phyloP scores from a whole-genome alignment of 2,113 vertebrate species.

The Coryphaenoides rupestris region DNA sequence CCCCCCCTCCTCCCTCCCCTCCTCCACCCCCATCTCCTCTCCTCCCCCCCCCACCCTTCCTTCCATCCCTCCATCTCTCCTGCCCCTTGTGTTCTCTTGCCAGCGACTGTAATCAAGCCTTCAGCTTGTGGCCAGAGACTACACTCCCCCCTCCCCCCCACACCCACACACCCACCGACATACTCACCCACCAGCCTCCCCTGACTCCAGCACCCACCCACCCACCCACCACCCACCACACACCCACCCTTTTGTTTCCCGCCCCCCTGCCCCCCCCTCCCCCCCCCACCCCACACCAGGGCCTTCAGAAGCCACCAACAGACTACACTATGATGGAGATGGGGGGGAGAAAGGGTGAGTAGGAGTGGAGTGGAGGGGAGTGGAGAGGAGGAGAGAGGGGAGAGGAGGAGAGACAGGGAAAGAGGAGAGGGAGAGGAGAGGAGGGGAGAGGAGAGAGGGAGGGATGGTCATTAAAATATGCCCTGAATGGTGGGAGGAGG shows the following conservation, averaged over 20 bases:
- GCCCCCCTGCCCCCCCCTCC: too few relatives aligned
- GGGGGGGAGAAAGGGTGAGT: slow-evolving; percentile 13
- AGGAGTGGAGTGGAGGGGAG: slow-evolving; percentile 28
- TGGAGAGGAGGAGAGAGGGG: slow-evolving; percentile 54
- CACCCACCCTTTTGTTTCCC: too few relatives aligned
- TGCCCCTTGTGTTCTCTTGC: slow-evolving; percentile 83
- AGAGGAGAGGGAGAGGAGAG: neutral
- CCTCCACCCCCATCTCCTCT: slow-evolving; percentile 80
- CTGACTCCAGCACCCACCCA: too few relatives aligned
- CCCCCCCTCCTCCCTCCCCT: slow-evolving; percentile 38
- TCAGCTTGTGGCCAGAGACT: slow-evolving; percentile 78
- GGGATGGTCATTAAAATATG: slow-evolving; percentile 49
- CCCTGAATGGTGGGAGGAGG: slow-evolving; percentile 25
- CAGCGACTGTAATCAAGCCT: slow-evolving; percentile 83
- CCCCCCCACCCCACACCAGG: neutral
- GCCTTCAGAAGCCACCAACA: slow-evolving; percentile 74
- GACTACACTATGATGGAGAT: slow-evolving; percentile 70
- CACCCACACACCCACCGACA: neutral
- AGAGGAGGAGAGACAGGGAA: neutral
- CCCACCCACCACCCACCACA: too few relatives aligned
- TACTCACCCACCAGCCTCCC: too few relatives aligned
- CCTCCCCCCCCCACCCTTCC: slow-evolving; percentile 50
- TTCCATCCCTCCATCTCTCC: slow-evolving; percentile 52
- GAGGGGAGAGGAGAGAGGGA: slow-evolving; percentile 9
- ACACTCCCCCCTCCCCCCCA: slow-evolving; percentile 19